These are phyloP conservation scores for Arion vulgaris DNA, from an alignment of 1,140 invertebrate genomes.

Conservation along the genomic window DNA sequence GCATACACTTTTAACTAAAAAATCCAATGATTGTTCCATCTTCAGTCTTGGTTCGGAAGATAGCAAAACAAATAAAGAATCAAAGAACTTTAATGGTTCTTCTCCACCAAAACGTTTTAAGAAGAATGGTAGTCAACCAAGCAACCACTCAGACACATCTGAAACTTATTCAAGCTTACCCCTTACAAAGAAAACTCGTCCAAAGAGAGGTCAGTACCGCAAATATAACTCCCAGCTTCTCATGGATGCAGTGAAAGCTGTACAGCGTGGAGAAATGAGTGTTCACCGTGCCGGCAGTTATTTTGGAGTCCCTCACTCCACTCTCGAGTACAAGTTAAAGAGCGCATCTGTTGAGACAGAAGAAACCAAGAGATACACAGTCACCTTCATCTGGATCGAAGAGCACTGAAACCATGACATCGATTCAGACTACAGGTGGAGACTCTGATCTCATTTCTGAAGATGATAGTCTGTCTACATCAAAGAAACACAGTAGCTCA, in stretches of 20 bases:
- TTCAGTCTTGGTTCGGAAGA: not conserved
- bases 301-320: slow-evolving; percentile 98
- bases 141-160: not conserved
- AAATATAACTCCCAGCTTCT: slow-evolving; percentile 97
- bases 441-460: not conserved
- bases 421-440: not conserved
- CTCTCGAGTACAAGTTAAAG: slow-evolving; percentile 94
- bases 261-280: slow-evolving; percentile 98
- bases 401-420: not conserved
- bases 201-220: slow-evolving; percentile 83
- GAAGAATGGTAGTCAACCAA: slow-evolving; percentile 18
- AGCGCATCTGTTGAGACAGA: slow-evolving; percentile 71
- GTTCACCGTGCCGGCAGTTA: slow-evolving; percentile 97
- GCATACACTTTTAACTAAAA: not conserved
- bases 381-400: not conserved
- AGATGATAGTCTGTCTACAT: not conserved
- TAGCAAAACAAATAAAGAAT: not conserved
- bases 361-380: slow-evolving; percentile 65
- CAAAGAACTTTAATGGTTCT: not conserved
- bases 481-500: not conserved
- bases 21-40: not conserved
- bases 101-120: slow-evolving; percentile 33
- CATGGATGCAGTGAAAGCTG: slow-evolving; percentile 94
- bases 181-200: slow-evolving; percentile 68
- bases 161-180: slow-evolving; percentile 9